Conservation (phyloP, 2,888 invertebrate species). For the Tipula confusa region DNA sequence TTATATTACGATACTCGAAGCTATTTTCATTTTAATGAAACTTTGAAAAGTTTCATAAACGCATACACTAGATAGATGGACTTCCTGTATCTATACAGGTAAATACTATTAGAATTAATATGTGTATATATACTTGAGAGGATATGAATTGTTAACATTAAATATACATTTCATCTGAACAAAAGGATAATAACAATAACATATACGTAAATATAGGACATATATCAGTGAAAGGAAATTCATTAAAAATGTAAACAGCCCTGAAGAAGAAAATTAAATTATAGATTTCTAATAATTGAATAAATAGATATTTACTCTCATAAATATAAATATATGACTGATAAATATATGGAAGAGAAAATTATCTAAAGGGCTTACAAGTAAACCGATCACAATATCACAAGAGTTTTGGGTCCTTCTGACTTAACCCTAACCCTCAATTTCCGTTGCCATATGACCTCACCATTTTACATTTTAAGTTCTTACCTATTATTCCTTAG, state of each 20-base stretch:
- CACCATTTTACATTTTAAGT: no score
- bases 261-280: not conserved
- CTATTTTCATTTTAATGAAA: not conserved
- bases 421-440: no score
- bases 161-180: not conserved
- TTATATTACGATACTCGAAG: no score
- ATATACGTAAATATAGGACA: not conserved
- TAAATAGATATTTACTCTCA: no score
- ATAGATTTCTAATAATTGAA: conserved; percentile 3
- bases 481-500: no score
- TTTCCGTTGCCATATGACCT: no score
- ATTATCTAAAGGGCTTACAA: no score
- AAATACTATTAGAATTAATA: no score
- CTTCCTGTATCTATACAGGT: not conserved
- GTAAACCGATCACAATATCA: no score
- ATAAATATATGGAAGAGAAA: no score
- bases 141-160: not conserved
- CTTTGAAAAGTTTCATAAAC: not conserved
- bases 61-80: not conserved
- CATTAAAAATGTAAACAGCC: not conserved
- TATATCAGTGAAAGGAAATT: conserved; percentile 9
- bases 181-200: not conserved
- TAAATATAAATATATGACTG: no score
- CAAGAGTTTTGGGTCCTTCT: no score
- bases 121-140: not conserved